Conservation (phyloP, 2,797 vertebrate genomes). For the Pristis pectinata region DNA sequence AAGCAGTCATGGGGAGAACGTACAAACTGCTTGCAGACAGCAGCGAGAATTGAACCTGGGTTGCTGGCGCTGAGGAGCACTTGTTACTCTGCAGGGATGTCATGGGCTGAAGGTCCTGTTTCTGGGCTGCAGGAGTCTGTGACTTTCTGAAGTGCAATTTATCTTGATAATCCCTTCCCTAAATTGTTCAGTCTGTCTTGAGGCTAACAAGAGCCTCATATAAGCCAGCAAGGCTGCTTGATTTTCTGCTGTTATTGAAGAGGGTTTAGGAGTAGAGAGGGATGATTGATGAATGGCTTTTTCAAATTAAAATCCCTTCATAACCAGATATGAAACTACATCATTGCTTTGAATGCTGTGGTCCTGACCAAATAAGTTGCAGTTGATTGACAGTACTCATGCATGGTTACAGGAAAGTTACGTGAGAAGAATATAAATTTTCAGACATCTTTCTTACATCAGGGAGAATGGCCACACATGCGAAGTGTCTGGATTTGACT, state of each 20-base stretch:
- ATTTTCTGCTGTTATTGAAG: not conserved
- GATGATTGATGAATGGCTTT: not conserved
- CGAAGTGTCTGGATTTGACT: too few relatives aligned
- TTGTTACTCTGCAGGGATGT: too few relatives aligned
- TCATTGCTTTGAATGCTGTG: not conserved
- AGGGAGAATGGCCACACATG: not conserved
- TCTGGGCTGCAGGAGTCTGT: not conserved
- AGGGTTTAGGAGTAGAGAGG: not conserved
- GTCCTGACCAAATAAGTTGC: not conserved
- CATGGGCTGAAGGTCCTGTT: too few relatives aligned
- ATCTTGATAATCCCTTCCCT: not conserved
- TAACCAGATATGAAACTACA: not conserved
- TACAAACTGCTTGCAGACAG: too few relatives aligned
- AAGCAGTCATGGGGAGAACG: too few relatives aligned
- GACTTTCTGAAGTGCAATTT: not conserved
- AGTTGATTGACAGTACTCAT: not conserved
- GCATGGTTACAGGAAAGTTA: not conserved
- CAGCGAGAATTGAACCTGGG: too few relatives aligned
- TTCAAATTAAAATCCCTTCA: not conserved
- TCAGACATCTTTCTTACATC: too few relatives aligned
- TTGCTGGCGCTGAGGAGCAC: too few relatives aligned
- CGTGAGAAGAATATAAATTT: not conserved
- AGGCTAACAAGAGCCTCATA: not conserved
- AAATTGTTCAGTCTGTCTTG: not conserved
- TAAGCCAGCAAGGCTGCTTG: not conserved